Evolutionary conservation across 30 jellyfish, hydroid and myxozoan species (phyloP).

Genomic region (Phacellophora camtschatica): DNA sequence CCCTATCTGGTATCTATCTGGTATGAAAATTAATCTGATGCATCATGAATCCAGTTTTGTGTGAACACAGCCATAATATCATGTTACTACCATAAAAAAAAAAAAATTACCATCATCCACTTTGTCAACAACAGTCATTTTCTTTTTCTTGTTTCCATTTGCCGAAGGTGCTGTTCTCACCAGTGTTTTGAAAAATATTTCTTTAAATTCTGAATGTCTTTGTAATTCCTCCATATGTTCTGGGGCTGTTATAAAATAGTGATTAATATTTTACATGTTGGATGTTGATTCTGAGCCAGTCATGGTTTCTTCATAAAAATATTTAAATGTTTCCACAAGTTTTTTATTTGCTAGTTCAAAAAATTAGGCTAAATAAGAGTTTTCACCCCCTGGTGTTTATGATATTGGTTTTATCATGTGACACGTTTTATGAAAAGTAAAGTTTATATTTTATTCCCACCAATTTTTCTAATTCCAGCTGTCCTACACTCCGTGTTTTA

Average conservation of each 20-base stretch:
- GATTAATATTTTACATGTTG: no score
- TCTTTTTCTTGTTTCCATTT: constrained; percentile 2
- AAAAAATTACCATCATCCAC: neutral
- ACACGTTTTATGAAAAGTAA: no score
- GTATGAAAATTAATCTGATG: neutral
- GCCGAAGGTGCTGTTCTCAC: constrained; percentile 18
- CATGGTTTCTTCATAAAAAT: no score
- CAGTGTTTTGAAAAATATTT: constrained; percentile 35
- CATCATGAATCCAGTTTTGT: neutral
- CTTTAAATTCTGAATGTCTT: constrained; percentile 17
- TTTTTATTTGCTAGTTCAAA: neutral
- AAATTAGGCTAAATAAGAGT: neutral
- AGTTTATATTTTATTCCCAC: no score
- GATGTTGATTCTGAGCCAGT: no score
- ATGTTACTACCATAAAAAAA: neutral
- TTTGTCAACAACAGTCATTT: constrained; percentile 3
- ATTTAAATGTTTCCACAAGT: no score
- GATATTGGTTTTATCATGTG: no score
- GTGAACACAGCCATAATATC: neutral
- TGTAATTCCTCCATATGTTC: constrained; percentile 44
- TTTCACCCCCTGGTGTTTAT: no score
- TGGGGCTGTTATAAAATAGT: constrained; percentile 18
- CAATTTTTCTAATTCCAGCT: no score
- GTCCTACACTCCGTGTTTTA: no score
- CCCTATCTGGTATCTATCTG: no score